A percentile compares a stretch with the other conserved stretches of the same genome.
phyloP scores from a whole-genome alignment of 2,113 vertebrate genomes.

The Siniperca knerii region DNA sequence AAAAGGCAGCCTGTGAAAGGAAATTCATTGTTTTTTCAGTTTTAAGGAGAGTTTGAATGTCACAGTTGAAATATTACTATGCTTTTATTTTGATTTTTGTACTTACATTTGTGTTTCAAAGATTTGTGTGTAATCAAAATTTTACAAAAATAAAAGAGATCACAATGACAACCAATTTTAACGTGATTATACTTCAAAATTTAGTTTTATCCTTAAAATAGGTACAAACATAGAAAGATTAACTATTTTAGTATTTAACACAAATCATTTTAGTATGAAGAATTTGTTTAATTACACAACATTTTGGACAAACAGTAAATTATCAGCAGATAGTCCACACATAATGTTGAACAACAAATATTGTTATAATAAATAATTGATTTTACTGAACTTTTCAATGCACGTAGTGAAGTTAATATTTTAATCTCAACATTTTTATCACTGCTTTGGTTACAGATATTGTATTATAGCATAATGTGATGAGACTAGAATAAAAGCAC shows the following conservation, averaged over 20 bases:
- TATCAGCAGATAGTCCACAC: too few species aligned
- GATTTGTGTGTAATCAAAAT: neutral
- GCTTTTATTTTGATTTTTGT: neutral
- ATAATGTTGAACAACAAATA: conserved; percentile 2
- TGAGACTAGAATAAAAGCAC: conserved; percentile 17
- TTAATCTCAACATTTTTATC: conserved; percentile 7
- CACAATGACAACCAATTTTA: neutral
- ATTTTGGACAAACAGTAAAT: too few species aligned
- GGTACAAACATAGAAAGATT: neutral
- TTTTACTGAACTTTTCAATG: neutral
- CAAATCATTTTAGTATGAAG: neutral
- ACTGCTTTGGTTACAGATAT: neutral
- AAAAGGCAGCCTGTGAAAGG: neutral
- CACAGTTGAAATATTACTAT: neutral
- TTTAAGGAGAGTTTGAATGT: neutral
- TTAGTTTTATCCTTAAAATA: neutral
- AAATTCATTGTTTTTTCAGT: neutral
- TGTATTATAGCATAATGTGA: neutral
- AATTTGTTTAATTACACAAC: neutral
- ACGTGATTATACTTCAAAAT: neutral
- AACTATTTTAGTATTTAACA: neutral
- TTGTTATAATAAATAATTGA: neutral
- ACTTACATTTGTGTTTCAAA: neutral
- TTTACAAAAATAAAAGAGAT: neutral
- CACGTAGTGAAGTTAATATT: neutral